A percentile compares a stretch with the other conserved stretches of the same genome.
Evolutionary conservation across 2,797 vertebrate genomes (phyloP).

Genomic region (Cirrhinus molitorella): DNA sequence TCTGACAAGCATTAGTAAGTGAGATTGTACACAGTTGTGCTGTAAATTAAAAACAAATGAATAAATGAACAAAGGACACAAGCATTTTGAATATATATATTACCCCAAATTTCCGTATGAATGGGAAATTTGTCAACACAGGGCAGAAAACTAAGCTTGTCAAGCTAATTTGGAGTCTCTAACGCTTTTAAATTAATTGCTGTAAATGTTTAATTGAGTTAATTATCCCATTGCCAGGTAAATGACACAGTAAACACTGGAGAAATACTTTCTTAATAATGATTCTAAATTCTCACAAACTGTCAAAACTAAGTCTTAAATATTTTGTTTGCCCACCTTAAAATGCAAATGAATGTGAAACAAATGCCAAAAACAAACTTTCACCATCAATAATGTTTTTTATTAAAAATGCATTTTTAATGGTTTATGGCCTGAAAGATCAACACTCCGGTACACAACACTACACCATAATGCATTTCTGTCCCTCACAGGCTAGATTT

Average conservation of each 20-base stretch:
- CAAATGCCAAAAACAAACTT: background rate
- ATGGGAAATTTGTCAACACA: background rate
- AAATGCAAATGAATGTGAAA: background rate
- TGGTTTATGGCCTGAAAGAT: background rate
- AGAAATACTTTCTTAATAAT: background rate
- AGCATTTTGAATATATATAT: background rate
- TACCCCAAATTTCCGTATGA: background rate
- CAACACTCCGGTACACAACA: background rate
- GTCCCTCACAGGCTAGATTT: background rate
- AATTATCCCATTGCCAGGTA: background rate
- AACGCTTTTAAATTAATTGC: background rate
- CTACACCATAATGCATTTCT: background rate
- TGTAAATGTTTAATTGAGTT: background rate
- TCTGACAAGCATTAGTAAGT: background rate
- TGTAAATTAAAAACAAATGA: background rate
- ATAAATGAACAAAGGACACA: background rate
- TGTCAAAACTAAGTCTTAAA: background rate
- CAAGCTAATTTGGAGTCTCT: background rate
- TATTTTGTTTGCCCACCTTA: background rate
- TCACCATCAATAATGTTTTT: background rate
- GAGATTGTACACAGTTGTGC: background rate
- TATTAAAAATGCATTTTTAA: background rate
- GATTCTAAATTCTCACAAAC: background rate
- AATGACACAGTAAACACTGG: background rate
- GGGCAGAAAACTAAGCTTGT: background rate